Evolutionary conservation across 37 sponge, comb jelly and placozoan genomes (phyloP).

Genomic region (Haliclona indistincta): DNA sequence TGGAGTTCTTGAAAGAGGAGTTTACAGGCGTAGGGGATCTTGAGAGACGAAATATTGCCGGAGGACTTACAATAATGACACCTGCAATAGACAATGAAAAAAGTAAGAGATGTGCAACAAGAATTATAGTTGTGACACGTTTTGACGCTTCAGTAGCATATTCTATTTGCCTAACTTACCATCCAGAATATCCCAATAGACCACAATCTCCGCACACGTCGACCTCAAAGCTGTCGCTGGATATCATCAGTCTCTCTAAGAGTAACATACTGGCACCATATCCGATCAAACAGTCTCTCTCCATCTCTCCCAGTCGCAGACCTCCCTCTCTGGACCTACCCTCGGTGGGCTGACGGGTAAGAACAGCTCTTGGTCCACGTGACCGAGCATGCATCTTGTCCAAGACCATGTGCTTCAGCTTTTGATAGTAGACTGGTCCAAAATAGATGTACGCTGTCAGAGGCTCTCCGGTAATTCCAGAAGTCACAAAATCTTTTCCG

Average conservation of each 20-base stretch:
- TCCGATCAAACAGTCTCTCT: constrained; percentile 97
- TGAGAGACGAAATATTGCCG: constrained; percentile 80
- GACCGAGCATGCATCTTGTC: constrained; percentile 99
- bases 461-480: constrained; percentile 96
- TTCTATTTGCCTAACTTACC: constrained; percentile 45
- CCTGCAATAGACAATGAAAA: constrained; percentile 38
- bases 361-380: constrained; percentile 90
- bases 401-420: constrained; percentile 98
- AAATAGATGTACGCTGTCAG: constrained; percentile 93
- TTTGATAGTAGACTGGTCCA: constrained; percentile 99
- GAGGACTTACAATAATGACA: constrained; percentile 94
- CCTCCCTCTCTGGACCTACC: constrained; percentile 98
- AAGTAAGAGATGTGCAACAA: neutral
- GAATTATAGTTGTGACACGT: neutral
- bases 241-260: constrained; percentile 96
- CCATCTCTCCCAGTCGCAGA: constrained; percentile 98
- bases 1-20: constrained; percentile 97
- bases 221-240: constrained; percentile 95
- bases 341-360: constrained; percentile 98
- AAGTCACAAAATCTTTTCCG: constrained; percentile 96
- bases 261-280: constrained; percentile 98
- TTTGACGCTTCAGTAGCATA: neutral
- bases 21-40: constrained; percentile 99
- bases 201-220: constrained; percentile 96
- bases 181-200: constrained; percentile 92